A percentile compares a stretch with the other conserved stretches of the same genome.
Evolutionary conservation across 1,140 invertebrate genomes (phyloP).

Genomic region (Leptinotarsa defecta): DNA sequence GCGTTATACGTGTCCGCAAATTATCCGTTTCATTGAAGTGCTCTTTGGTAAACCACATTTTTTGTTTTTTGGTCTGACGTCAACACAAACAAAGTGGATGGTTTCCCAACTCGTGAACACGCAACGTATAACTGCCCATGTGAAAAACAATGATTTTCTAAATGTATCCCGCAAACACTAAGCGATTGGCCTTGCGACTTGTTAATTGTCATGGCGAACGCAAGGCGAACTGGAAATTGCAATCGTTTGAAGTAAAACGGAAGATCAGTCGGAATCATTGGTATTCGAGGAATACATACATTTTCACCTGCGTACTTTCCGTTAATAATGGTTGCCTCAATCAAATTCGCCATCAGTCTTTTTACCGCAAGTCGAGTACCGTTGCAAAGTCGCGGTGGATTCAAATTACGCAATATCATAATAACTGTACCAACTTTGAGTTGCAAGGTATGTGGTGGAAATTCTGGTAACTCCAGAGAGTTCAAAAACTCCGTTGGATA

Average conservation of each 20-base stretch:
- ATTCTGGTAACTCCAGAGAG: no score
- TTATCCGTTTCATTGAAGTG: no score
- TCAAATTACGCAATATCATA: constrained; percentile 56
- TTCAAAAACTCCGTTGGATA: constrained; percentile 51
- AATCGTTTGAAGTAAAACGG: constrained; percentile 54
- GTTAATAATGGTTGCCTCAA: constrained; percentile 51
- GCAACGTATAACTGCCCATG: constrained; percentile 54
- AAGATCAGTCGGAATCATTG: constrained; percentile 54
- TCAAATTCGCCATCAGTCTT: constrained; percentile 50
- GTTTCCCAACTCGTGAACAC: constrained; percentile 32
- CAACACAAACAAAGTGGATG: constrained; percentile 32
- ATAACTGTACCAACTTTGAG: constrained; percentile 54
- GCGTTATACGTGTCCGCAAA: no score
- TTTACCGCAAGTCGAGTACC: constrained; percentile 47
- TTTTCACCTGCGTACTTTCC: constrained; percentile 52
- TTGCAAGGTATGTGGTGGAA: constrained; percentile 51
- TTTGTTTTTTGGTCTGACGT: constrained; percentile 26
- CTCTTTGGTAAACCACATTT: no score
- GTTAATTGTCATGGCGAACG: constrained; percentile 62
- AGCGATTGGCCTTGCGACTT: constrained; percentile 60
- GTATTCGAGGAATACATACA: constrained; percentile 57
- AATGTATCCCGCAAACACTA: constrained; percentile 48
- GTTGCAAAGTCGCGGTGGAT: constrained; percentile 53
- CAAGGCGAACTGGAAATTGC: constrained; percentile 60
- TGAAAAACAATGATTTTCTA: constrained; percentile 47